Conservation (phyloP, 1,140 invertebrate species). For the Papilio dardanus region DNA sequence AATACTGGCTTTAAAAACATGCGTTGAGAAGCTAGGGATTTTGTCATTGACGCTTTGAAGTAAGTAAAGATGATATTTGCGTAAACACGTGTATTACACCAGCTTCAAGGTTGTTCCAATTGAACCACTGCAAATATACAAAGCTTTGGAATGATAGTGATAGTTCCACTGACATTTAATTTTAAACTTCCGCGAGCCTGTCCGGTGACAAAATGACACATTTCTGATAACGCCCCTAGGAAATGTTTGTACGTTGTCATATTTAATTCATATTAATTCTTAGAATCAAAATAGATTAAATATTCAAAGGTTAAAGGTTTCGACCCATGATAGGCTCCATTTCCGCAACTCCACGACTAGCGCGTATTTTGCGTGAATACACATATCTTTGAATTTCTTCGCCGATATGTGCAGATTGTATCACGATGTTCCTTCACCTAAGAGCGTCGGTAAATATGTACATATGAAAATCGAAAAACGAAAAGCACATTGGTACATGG, state of each 20-base stretch:
- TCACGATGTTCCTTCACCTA: no score
- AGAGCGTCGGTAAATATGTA: no score
- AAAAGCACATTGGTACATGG: no score
- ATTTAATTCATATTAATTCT: background rate
- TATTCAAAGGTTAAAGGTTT: no score
- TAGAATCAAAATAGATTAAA: background rate
- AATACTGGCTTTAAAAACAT: slow-evolving; percentile 6
- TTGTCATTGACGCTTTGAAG: slow-evolving; percentile 48
- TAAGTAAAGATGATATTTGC: slow-evolving; percentile 48
- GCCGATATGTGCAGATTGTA: no score
- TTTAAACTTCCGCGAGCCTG: slow-evolving; percentile 21
- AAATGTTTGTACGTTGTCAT: background rate
- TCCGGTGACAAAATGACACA: slow-evolving; percentile 26
- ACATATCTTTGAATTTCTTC: no score
- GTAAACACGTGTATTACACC: slow-evolving; percentile 51
- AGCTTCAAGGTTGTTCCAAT: slow-evolving; percentile 48
- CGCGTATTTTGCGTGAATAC: no score
- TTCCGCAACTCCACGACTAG: no score
- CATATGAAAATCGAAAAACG: no score
- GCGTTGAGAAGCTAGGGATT: slow-evolving; percentile 16
- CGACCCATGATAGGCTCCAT: no score
- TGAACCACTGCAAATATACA: slow-evolving; percentile 39
- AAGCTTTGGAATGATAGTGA: slow-evolving; percentile 32
- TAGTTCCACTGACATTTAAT: slow-evolving; percentile 42
- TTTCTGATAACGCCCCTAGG: slow-evolving; percentile 13